phyloP scores from a whole-genome alignment of 2,888 invertebrate genomes.

The Pseudococcus jackbeardsleyi region DNA sequence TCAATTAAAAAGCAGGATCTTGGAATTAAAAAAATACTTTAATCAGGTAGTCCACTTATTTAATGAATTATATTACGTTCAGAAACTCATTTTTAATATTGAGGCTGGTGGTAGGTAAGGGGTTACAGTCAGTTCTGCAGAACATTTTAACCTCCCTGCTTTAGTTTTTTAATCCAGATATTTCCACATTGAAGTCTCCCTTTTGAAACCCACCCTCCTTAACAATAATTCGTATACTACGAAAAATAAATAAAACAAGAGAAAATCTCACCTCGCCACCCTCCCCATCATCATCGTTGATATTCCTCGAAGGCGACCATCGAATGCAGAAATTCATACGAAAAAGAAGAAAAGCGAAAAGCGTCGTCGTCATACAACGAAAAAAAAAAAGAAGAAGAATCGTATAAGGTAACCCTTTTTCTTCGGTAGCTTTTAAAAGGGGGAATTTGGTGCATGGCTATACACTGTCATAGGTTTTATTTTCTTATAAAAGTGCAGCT shows the following conservation, averaged over 20 bases:
- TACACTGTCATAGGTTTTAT: slow-evolving; percentile 40
- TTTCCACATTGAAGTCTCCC: background rate
- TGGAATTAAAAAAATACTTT: background rate
- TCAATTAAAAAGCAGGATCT: background rate
- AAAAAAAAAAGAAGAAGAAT: background rate
- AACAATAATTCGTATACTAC: slow-evolving; percentile 15
- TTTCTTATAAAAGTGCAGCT: slow-evolving; percentile 37
- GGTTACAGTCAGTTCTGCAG: background rate
- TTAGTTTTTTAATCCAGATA: background rate
- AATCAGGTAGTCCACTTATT: background rate
- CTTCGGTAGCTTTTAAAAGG: background rate
- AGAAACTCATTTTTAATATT: background rate
- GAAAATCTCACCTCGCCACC: background rate
- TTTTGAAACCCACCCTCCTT: background rate
- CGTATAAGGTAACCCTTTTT: slow-evolving; percentile 33
- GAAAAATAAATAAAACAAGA: slow-evolving; percentile 44
- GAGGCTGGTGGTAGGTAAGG: too few relatives aligned
- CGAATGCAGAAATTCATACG: slow-evolving; percentile 26
- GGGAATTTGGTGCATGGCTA: slow-evolving; percentile 7
- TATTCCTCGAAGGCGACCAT: background rate
- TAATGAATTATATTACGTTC: background rate
- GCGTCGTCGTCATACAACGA: slow-evolving; percentile 8
- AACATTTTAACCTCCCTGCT: background rate
- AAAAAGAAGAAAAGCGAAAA: slow-evolving; percentile 2
- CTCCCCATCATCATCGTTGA: background rate